Conservation (phyloP, 2,888 invertebrate genomes). For the Pyralis farinalis region DNA sequence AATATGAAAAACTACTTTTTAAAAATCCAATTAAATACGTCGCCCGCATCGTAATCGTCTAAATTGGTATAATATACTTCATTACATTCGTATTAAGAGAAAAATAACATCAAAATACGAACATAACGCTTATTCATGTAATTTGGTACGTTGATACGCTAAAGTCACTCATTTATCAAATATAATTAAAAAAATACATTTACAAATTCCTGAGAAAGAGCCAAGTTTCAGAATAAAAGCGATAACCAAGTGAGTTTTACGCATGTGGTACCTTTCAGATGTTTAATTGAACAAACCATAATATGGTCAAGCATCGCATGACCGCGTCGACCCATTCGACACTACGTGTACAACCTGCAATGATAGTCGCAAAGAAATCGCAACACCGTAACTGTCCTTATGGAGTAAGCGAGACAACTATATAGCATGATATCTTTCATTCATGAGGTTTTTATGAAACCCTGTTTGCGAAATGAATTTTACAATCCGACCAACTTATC, state of each 20-base stretch:
- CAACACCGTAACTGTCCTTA: slow-evolving; percentile 26
- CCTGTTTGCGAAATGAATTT: slow-evolving; percentile 1
- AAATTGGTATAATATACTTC: slow-evolving; percentile 1
- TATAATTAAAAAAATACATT: neutral
- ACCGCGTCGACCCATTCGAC: slow-evolving; percentile 56
- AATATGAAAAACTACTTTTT: no score
- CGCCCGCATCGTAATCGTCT: slow-evolving; percentile 7
- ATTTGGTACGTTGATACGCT: slow-evolving; percentile 15
- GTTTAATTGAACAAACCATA: slow-evolving; percentile 65
- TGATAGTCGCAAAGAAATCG: slow-evolving; percentile 63
- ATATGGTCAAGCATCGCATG: slow-evolving; percentile 63
- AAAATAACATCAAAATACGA: slow-evolving; percentile 8
- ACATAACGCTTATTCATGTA: slow-evolving; percentile 9
- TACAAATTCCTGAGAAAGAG: neutral
- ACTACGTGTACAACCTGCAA: slow-evolving; percentile 65
- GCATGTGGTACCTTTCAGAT: slow-evolving; percentile 32
- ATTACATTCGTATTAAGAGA: slow-evolving; percentile 11
- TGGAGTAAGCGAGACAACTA: slow-evolving; percentile 18
- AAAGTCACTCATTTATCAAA: slow-evolving; percentile 14
- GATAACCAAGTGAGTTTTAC: slow-evolving; percentile 29
- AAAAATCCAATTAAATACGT: no score
- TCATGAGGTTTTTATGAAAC: slow-evolving; percentile 9
- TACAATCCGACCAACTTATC: neutral
- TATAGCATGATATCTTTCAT: slow-evolving; percentile 15
- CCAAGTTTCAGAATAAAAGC: neutral